These are phyloP conservation scores for Ichneumon xanthorius DNA, from an alignment of 2,888 invertebrate species.

Conservation along the genomic window DNA sequence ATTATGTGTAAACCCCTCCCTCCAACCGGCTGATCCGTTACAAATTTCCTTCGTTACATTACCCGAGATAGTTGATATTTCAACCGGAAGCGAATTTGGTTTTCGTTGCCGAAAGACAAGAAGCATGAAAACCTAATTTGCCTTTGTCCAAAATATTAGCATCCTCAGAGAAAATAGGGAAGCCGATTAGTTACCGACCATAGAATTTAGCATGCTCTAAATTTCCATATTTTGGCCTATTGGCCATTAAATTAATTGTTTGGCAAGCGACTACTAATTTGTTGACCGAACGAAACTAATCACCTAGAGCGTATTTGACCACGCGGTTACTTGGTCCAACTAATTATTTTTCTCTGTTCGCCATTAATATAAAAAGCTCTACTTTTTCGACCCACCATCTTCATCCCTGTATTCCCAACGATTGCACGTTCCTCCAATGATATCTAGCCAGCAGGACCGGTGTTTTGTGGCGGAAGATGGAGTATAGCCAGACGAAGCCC, in stretches of 20 bases:
- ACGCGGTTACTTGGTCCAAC: background rate
- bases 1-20: background rate
- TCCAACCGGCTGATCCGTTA: background rate
- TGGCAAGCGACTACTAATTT: background rate
- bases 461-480: constrained; percentile 11
- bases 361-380: background rate
- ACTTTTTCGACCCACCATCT: background rate
- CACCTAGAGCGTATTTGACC: background rate
- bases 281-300: background rate
- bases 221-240: background rate
- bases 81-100: background rate
- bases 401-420: background rate
- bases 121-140: background rate
- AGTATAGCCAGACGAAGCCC: constrained; percentile 2
- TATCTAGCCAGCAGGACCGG: background rate
- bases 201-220: background rate
- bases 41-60: background rate
- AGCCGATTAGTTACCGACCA: background rate
- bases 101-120: background rate
- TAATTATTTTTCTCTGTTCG: background rate
- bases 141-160: background rate
- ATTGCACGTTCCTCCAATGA: constrained; percentile 1
- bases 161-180: background rate
- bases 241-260: background rate
- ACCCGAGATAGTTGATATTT: background rate